Conservation (phyloP, 1,140 invertebrate genomes). For the Delia radicum region DNA sequence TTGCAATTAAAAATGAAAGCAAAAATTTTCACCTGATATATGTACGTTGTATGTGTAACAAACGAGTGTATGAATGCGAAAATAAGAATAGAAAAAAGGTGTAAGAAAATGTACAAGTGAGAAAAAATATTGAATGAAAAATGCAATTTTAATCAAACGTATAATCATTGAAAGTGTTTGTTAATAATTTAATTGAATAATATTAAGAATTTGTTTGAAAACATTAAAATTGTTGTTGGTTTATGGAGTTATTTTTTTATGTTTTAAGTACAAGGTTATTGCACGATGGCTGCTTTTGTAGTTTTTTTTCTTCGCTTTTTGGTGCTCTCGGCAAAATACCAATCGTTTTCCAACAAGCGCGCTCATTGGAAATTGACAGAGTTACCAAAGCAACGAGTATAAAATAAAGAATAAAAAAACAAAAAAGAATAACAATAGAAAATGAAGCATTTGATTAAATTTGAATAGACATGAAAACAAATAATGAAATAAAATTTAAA, state of each 20-base stretch:
- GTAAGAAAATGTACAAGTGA: neutral
- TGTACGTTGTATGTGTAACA: neutral
- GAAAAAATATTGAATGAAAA: neutral
- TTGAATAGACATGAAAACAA: too few species aligned
- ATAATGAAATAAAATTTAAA: too few species aligned
- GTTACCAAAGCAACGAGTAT: neutral
- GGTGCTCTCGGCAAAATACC: neutral
- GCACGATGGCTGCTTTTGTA: neutral
- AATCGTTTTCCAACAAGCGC: neutral
- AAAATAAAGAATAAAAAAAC: neutral
- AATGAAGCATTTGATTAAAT: too few species aligned
- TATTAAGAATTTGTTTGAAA: neutral
- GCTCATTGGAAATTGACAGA: constrained; percentile 14
- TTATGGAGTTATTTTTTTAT: constrained; percentile 1
- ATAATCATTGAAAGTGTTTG: neutral
- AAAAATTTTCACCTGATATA: constrained; percentile 18
- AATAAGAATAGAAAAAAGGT: neutral
- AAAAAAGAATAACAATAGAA: neutral
- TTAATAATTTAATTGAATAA: neutral
- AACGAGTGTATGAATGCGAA: neutral
- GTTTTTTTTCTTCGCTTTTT: neutral
- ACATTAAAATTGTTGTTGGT: neutral
- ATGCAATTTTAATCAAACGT: neutral
- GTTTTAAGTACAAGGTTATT: constrained; percentile 25
- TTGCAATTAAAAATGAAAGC: neutral